A percentile compares a stretch with the other conserved stretches of the same genome.
These are phyloP conservation scores for Typhlichthys subterraneus DNA, from an alignment of 2,797 vertebrate genomes.

Conservation along the genomic window DNA sequence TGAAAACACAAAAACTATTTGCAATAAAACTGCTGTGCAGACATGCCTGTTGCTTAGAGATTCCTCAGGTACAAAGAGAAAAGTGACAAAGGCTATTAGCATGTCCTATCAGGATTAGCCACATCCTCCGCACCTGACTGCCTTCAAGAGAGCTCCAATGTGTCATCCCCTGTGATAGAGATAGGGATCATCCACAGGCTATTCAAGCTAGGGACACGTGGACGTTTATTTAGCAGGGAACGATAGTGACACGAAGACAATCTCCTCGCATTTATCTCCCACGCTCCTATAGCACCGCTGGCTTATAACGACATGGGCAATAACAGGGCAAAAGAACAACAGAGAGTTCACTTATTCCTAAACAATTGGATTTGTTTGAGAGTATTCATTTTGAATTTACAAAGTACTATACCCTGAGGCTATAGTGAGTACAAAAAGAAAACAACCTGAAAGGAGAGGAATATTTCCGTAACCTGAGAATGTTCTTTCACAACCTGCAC, in stretches of 20 bases:
- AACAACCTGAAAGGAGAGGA: background rate
- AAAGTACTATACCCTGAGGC: conserved; percentile 14
- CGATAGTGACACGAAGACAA: conserved; percentile 54
- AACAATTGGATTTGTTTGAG: conserved; percentile 26
- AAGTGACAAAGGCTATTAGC: conserved; percentile 39
- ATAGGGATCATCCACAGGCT: conserved; percentile 44
- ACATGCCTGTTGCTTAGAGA: conserved; percentile 1
- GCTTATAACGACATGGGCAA: conserved; percentile 25
- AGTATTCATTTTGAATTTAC: conserved; percentile 29
- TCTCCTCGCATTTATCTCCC: conserved; percentile 42
- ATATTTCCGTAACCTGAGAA: background rate
- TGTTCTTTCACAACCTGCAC: conserved; percentile 1
- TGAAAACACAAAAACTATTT: conserved; percentile 20
- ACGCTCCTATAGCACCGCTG: conserved; percentile 5
- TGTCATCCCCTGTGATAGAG: conserved; percentile 52
- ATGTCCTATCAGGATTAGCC: conserved; percentile 41
- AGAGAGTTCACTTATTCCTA: conserved; percentile 32
- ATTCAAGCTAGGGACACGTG: conserved; percentile 23
- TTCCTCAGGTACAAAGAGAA: conserved; percentile 21
- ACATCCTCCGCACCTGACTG: conserved; percentile 45
- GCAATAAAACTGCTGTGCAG: conserved; percentile 8
- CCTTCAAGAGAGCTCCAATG: conserved; percentile 35
- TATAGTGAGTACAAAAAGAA: conserved; percentile 1
- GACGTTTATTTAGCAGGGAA: conserved; percentile 39
- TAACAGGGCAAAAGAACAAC: conserved; percentile 26